phyloP scores from a whole-genome alignment of 2,113 vertebrate species.

The Coturnix japonica region DNA sequence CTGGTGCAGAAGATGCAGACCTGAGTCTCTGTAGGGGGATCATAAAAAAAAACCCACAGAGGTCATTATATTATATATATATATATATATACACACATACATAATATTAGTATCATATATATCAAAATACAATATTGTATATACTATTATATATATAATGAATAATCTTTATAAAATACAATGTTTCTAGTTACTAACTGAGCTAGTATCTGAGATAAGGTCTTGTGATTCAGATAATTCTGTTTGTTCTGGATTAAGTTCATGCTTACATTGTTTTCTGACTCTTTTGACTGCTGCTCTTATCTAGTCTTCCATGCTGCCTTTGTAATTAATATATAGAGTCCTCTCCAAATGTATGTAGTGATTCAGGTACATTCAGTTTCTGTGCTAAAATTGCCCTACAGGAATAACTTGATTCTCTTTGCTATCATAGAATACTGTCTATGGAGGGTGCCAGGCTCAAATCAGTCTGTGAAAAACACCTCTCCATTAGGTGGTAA shows the following conservation, averaged over 20 bases:
- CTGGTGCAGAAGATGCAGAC: background rate
- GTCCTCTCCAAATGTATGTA: background rate
- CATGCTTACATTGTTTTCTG: background rate
- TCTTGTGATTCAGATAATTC: accelerated
- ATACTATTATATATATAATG: too few relatives aligned
- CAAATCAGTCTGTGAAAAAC: background rate
- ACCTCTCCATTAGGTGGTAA: background rate
- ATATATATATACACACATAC: too few relatives aligned
- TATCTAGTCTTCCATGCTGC: background rate
- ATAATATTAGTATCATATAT: too few relatives aligned
- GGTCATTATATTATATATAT: too few relatives aligned
- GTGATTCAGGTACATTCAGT: background rate
- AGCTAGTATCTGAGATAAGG: background rate
- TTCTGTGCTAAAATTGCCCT: background rate
- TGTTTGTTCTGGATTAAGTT: background rate
- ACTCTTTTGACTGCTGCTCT: background rate
- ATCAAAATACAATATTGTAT: too few relatives aligned
- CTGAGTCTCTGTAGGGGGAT: background rate
- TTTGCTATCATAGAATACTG: background rate
- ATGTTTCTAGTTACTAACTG: background rate
- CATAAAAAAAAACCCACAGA: too few relatives aligned
- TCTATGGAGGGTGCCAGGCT: background rate
- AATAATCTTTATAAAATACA: too few relatives aligned
- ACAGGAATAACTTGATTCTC: background rate
- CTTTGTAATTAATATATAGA: background rate